phyloP scores from a whole-genome alignment of 2,113 vertebrate genomes.

The Apteryx mantelli region DNA sequence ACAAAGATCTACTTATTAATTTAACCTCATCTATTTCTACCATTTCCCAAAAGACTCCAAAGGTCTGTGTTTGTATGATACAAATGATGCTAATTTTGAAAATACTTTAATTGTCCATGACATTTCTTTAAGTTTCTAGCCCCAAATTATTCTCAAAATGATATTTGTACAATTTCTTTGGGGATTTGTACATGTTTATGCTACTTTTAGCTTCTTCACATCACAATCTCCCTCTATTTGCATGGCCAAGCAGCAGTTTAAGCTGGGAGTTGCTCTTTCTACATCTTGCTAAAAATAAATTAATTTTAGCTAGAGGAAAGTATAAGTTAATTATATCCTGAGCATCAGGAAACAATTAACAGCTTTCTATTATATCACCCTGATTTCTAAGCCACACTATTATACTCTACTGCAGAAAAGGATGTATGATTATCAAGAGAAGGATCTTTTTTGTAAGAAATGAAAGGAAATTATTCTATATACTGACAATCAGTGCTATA shows the following conservation, averaged over 20 bases:
- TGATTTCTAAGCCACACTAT: conserved; percentile 15
- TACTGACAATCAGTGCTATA: background rate
- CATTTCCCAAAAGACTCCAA: background rate
- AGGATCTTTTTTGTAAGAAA: conserved; percentile 22
- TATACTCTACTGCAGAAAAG: conserved; percentile 10
- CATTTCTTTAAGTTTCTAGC: background rate
- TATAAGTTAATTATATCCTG: conserved; percentile 38
- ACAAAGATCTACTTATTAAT: background rate
- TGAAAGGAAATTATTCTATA: conserved; percentile 17
- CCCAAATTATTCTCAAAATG: background rate
- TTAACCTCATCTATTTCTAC: background rate
- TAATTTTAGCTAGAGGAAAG: background rate
- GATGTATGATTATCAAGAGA: conserved; percentile 39
- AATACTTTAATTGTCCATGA: background rate
- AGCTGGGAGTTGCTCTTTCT: background rate
- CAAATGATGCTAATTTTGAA: background rate
- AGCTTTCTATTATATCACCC: background rate
- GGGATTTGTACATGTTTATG: background rate
- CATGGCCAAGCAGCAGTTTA: background rate
- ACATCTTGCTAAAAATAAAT: background rate
- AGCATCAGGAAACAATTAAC: conserved; percentile 57
- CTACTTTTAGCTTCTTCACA: background rate
- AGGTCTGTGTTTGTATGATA: background rate
- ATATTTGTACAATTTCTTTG: background rate
- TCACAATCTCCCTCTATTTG: background rate